A percentile compares a stretch with the other conserved stretches of the same genome.
Conservation (phyloP, 2,888 invertebrate species). For the Petrolisthes manimaculis region DNA sequence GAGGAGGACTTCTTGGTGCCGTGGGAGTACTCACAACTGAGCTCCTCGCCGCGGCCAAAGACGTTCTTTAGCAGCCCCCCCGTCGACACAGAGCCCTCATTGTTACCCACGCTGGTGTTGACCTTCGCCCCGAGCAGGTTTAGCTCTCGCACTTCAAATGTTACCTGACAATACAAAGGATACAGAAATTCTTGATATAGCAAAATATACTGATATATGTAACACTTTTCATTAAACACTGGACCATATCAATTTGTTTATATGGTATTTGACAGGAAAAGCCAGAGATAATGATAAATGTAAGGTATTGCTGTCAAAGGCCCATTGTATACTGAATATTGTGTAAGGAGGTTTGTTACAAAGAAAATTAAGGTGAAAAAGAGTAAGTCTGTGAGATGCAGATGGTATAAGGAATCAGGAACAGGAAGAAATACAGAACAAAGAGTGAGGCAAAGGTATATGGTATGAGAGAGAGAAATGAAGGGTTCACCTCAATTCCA, state of each 20-base stretch:
- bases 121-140: constrained; percentile 86
- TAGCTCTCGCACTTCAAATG: constrained; percentile 87
- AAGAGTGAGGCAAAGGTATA: neutral
- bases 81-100: constrained; percentile 86
- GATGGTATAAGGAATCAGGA: no score
- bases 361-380: no score
- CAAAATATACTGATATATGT: neutral
- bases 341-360: no score
- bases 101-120: constrained; percentile 89
- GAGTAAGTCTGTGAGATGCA: no score
- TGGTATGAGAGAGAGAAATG: neutral
- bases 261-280: neutral
- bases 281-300: neutral
- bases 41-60: constrained; percentile 85
- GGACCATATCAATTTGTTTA: neutral
- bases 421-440: no score
- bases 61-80: constrained; percentile 85
- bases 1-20: constrained; percentile 86
- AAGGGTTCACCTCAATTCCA: constrained; percentile 61
- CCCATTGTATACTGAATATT: no score
- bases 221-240: neutral
- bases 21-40: constrained; percentile 86
- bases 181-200: neutral
- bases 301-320: neutral
- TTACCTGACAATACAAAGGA: constrained; percentile 77